Base-by-base conservation (phyloP, 2,888 invertebrate genomes). In the Tetranychus truncatus region DNA sequence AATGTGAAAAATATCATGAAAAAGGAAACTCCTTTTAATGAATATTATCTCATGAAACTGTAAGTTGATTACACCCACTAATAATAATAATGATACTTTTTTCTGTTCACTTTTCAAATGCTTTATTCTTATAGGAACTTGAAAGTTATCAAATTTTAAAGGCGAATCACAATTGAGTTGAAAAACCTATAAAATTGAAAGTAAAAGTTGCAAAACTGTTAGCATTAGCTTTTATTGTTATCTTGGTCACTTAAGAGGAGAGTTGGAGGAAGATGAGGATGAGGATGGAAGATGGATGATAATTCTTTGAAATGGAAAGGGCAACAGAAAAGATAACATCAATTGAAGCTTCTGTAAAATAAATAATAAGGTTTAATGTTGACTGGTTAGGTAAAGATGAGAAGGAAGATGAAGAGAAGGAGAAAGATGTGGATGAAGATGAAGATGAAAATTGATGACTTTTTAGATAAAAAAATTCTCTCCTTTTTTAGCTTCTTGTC, bases 11-110 rank as follows among this genome's bases (percentile, higher is more conserved):
- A 73, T n/a, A 55, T n/a, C 18, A 55, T 21, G 65, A 55, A 55
- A 73, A 7, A 73, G 55, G 55, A 15, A 46, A 73, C 20, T 69
- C 69, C 34, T 69, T 69, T 24, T 69, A 66, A 66, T 66, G 66
- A 66, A 66, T 6, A 55, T 55, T 15, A 55, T 55, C 11, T 15
- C 15, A 15, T 15, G 55, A 55, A 15, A 15, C 55, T 15, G 11
- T 15, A 55, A 55, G 6, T 55, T 55, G 15, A 9, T 55, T 34
- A 34, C 34, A 55, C 55, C 55, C 55, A 55, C 55, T 55, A 55
- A 34, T 34, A 34, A 34, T 34, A 34, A 34, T 34, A 34, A 34
- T 34, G 34, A 34, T 34, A n/a, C n/a, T 5, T 34, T 34, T 34
- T 34, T 34, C 34, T 1, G 34, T 4, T 34, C 34, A 3, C 5